Evolutionary conservation across 2,113 vertebrate species (phyloP), one percentile per base, ranked within the genome.

Genomic region (Calidris pugnax): DNA sequence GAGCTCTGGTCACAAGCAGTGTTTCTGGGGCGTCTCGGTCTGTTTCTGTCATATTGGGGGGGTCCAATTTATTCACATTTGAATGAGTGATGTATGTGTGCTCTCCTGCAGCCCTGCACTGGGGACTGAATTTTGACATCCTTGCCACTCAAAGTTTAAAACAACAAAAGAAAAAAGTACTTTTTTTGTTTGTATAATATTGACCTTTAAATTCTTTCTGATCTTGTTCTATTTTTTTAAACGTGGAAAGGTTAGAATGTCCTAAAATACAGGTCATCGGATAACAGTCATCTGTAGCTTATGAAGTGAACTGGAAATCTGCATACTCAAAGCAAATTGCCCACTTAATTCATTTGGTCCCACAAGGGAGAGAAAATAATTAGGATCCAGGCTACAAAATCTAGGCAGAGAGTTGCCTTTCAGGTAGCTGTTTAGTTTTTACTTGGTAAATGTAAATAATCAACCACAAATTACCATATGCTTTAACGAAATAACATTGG

Each of bases 301-400:
- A 37, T 76, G 55, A 73, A 90, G 72, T 67, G 92, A 85, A 41
- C 63, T 84, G 83, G 74, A 89, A 84, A 91, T 95, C 91, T 96
- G 91, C 92, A 95, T 88, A n/a, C 67, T 59, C 91, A 94, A 97
- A 96, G 86, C 60, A 94, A 97, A 97, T 97, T 96, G 89, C 66
- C 87, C 67, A 81, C 83, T 95, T 97, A 97, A 97, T 97, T 97
- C 94, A 94, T 91, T 92, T 69, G 80, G 33, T 93, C 72, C 89
- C 97, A 93, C 82, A 68, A 76, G 95, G 93, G 92, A 94, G 27
- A 60, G 78, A 94, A 95, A 97, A 97, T 97, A 97, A 98, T 97
- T 81, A 95, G 77, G 77, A 94, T 91, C 72, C 45, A 89, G 87
- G 85, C 76, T 96, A 66, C 75, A 78, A 71, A 97, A 90, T 47